Base-by-base conservation (phyloP, 2,797 vertebrate species). In the Glossophaga mutica region DNA sequence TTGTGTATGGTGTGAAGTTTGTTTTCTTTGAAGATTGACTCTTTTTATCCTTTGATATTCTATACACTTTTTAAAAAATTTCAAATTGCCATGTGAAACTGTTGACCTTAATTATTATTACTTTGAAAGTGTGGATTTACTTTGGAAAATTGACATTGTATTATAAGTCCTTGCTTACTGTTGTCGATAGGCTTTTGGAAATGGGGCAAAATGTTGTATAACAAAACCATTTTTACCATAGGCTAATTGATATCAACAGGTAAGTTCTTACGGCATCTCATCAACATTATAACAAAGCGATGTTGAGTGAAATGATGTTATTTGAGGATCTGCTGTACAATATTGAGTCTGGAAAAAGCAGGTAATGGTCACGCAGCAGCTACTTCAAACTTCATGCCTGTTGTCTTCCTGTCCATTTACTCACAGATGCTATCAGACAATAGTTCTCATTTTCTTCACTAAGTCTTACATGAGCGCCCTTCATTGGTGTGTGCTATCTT, bases 81-180 rank as follows among this genome's bases (percentile, higher is more conserved):
- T 82, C 44, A 84, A 3, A 81, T 26, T 68, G 24, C 19, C 1
- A 7, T 34, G 52, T 48, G 52, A 85, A 91, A 65, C 59, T 92
- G 19, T 93, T 65, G 29, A 94, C 42, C 3, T 67, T 94, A 92
- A 78, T 7, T 44, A 6, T 19, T 92, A 87, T 57, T 91, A 39
- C 32, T 26, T 87, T 82, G 59, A 92, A 90, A 59, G 91, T 82
- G 37, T 12, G 39, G 68, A 29, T 94, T 94, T 93, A 81, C 82
- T 86, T 81, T 95, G 68, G 68, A 86, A 77, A 93, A 57, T n/a
- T 71, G 68, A 68, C 46, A 21, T 50, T 89, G 46, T 42, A 59
- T 42, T 6, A 1, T 42, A 81, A 59, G 57, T 59, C 55, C 26
- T 59, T 19, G 18, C 29, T 81, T 81, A 59, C 29, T 10, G 26